Conservation (phyloP, 2,888 invertebrate genomes). For the Polia nebulosa region DNA sequence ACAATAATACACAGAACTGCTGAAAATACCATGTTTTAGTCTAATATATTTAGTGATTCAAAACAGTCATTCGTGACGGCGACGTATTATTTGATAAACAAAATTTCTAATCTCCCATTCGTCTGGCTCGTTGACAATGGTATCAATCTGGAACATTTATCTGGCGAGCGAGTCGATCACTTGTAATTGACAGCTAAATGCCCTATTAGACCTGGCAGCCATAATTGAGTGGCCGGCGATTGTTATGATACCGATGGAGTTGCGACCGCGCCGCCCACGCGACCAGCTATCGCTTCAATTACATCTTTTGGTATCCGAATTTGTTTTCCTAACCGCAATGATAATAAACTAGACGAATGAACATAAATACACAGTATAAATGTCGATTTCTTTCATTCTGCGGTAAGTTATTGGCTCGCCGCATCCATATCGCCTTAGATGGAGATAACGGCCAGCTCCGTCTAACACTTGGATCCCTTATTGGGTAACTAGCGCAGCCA, state of each 20-base stretch:
- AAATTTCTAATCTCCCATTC: constrained; percentile 48
- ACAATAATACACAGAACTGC: constrained; percentile 8
- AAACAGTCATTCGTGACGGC: neutral
- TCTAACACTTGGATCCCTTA: constrained; percentile 72
- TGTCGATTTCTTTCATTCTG: constrained; percentile 61
- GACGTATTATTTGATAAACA: constrained; percentile 19
- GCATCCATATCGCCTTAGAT: constrained; percentile 68
- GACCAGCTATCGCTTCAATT: constrained; percentile 64
- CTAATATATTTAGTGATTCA: constrained; percentile 11
- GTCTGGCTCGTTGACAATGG: constrained; percentile 65
- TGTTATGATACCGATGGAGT: constrained; percentile 70
- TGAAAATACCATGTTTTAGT: constrained; percentile 25
- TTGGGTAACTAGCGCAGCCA: constrained; percentile 78
- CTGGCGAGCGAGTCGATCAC: constrained; percentile 69
- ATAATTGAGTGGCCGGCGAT: constrained; percentile 78
- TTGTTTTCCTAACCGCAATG: constrained; percentile 62
- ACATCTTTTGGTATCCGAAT: constrained; percentile 67
- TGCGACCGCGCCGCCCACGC: constrained; percentile 69
- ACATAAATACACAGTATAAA: constrained; percentile 63
- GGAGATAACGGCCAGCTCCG: constrained; percentile 79
- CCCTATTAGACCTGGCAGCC: constrained; percentile 78
- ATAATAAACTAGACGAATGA: constrained; percentile 61
- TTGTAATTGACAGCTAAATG: constrained; percentile 86
- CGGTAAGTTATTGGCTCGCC: constrained; percentile 56
- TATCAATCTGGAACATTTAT: constrained; percentile 68